Evolutionary conservation across 2,113 vertebrate genomes (phyloP).

Genomic region (Seriola quinqueradiata): DNA sequence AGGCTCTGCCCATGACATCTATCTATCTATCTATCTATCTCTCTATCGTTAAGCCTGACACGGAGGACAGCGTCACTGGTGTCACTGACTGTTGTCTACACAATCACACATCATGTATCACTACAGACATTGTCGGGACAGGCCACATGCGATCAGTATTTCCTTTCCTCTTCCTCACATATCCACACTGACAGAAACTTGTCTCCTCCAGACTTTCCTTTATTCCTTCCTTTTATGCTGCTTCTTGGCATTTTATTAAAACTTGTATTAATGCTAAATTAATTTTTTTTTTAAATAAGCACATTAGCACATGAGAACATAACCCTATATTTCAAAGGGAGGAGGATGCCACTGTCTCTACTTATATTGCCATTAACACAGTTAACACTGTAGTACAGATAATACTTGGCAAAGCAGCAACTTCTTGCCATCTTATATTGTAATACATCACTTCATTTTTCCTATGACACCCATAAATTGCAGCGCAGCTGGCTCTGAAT

Average conservation of each 20-base stretch:
- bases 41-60: too few species aligned
- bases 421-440: background rate
- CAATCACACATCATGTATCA: conserved; percentile 1
- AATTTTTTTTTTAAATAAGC: too few species aligned
- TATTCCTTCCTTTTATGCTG: background rate
- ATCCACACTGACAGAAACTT: background rate
- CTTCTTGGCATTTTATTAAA: conserved; percentile 19
- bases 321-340: background rate
- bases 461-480: conserved; percentile 8
- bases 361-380: conserved; percentile 22
- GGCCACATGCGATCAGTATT: background rate
- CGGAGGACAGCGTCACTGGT: too few species aligned
- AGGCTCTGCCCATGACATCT: too few species aligned
- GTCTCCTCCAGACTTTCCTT: background rate
- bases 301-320: too few species aligned
- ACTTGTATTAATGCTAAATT: too few species aligned
- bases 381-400: conserved; percentile 25
- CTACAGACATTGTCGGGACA: conserved; percentile 9
- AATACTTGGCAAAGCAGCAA: conserved; percentile 16
- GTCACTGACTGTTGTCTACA: too few species aligned
- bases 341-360: background rate
- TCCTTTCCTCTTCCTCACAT: background rate
- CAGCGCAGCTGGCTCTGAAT: conserved; percentile 1
- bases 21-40: too few species aligned
- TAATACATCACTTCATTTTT: conserved; percentile 8